Percentiles rank a stretch among this genome's conserved stretches.
phyloP scores from a whole-genome alignment of 2,113 vertebrate species.

The Agelaius tricolor region DNA sequence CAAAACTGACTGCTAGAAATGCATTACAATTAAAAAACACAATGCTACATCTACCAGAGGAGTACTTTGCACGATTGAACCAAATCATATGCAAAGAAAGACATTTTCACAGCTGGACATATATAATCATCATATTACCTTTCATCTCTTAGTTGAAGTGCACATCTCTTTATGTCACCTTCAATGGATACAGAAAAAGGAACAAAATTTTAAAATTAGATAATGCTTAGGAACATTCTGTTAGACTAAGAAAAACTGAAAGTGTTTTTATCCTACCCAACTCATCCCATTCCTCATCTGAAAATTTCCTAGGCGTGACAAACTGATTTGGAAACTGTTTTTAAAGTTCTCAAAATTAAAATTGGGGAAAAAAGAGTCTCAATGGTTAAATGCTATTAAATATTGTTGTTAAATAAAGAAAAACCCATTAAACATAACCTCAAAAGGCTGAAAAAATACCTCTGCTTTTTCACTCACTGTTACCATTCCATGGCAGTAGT shows the following conservation, averaged over 20 bases:
- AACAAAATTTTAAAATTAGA: neutral
- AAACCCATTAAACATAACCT: accelerated
- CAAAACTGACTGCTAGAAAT: no score
- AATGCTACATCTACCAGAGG: neutral
- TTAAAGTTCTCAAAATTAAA: neutral
- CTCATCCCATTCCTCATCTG: neutral
- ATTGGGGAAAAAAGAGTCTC: neutral
- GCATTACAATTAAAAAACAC: no score
- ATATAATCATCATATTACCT: neutral
- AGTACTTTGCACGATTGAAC: neutral
- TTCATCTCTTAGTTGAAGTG: neutral
- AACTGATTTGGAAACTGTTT: neutral
- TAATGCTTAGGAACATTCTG: neutral
- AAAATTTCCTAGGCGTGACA: neutral
- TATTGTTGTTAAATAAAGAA: neutral
- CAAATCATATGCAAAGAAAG: neutral
- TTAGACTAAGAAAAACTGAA: neutral
- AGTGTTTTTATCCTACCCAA: neutral
- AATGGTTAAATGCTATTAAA: neutral
- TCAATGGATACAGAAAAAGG: neutral
- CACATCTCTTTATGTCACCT: neutral
- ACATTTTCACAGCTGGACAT: neutral
- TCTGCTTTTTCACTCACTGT: neutral
- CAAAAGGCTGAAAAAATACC: neutral
- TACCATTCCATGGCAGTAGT: neutral